Evolutionary conservation across 1,140 invertebrate species (phyloP), one percentile per base, ranked within the genome.

Genomic region (Saccostrea cuccullata): DNA sequence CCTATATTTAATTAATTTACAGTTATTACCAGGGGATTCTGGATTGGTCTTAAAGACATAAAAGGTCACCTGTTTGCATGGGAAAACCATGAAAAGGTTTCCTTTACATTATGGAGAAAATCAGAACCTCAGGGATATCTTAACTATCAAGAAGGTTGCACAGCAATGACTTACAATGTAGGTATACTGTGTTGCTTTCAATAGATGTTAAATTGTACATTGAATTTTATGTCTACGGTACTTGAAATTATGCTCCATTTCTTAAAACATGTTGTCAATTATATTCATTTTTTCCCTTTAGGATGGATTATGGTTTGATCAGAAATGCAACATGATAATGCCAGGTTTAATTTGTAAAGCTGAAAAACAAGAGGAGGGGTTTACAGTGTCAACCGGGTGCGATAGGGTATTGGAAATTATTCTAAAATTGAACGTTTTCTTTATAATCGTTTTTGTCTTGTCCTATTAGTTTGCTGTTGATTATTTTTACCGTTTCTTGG

Each of bases 221-320:
- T 47, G 47, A 8, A 47, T 47, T 47, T 47, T 8, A 47, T 47
- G 5, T 47, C 47, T 47, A 8, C 5, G 47, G 47, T 47, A 47
- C 47, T 47, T 47, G 5, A 47, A 47, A 47, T 47, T 8, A 47
- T 47, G 9, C 47, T 47, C 47, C 47, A 47, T 47, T 47, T 47
- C 6, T 47, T 26, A 15, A 77, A 13, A 11, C 23, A 77, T 15
- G 23, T 5, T 77, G 13, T 23, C 23, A n/a, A 82, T 30, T 30
- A 47, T 82, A 30, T 30, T 30, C 11, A 55, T 84, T 84, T 56
- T 77, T 77, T 77, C 11, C 55, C 30, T 55, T 12, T 17, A 84
- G 82, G 40, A 84, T 84, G 82, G 82, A 47, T 13, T 55, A n/a
- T 84, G 82, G 82, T 84, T 84, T 84, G 82, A 84, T 56, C 40